Evolutionary conservation across 2,888 invertebrate genomes (phyloP).

Genomic region (Drosophila maculinotata): DNA sequence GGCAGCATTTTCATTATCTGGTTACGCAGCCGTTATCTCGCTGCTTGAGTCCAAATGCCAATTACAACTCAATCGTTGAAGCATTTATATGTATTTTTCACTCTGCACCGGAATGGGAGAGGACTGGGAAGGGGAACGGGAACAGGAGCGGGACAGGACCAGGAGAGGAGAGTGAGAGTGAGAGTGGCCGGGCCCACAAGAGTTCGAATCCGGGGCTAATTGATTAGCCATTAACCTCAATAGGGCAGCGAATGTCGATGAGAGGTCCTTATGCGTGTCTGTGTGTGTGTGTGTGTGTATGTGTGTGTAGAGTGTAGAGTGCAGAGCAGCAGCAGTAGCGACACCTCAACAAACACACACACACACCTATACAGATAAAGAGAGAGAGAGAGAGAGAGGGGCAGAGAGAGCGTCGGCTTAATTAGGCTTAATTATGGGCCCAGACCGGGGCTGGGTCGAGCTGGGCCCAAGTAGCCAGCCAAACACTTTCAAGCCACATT

Average conservation of each 20-base stretch:
- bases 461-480: constrained; percentile 54
- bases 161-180: too few relatives aligned
- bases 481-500: constrained; percentile 71
- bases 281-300: not conserved
- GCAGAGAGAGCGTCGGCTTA: constrained; percentile 50
- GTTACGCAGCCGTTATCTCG: constrained; percentile 35
- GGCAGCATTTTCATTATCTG: constrained; percentile 40
- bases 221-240: constrained; percentile 79
- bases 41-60: constrained; percentile 42
- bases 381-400: not conserved
- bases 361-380: constrained; percentile 19
- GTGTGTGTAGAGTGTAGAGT: constrained; percentile 39
- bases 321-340: constrained; percentile 39
- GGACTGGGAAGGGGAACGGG: too few relatives aligned
- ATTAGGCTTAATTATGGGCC: constrained; percentile 78
- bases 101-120: constrained; percentile 12
- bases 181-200: constrained; percentile 49
- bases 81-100: constrained; percentile 54
- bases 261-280: constrained; percentile 5
- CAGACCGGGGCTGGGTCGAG: constrained; percentile 28
- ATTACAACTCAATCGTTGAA: constrained; percentile 72
- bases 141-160: too few relatives aligned
- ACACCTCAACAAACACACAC: constrained; percentile 50
- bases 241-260: constrained; percentile 39
- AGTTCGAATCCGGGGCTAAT: constrained; percentile 54